phyloP scores from a whole-genome alignment of 2,888 invertebrate genomes.

The Ormyrus nitidulus region DNA sequence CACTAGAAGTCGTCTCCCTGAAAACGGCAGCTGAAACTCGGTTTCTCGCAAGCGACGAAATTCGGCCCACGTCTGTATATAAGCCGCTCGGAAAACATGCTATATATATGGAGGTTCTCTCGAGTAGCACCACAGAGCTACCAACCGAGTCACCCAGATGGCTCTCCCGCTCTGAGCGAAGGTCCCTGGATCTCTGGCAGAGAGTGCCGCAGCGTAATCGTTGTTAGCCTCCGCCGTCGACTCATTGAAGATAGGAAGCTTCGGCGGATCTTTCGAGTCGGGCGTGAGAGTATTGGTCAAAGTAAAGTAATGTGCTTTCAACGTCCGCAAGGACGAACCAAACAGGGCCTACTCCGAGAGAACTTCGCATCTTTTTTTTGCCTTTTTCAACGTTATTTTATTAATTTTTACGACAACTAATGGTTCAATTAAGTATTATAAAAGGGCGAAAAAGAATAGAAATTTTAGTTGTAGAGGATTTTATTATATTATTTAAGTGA shows the following conservation, averaged over 20 bases:
- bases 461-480: too few species aligned
- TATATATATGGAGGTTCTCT: constrained; percentile 16
- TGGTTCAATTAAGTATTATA: background rate
- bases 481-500: too few species aligned
- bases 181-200: constrained; percentile 51
- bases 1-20: too few species aligned
- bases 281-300: constrained; percentile 47
- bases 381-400: background rate
- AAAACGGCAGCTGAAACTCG: too few species aligned
- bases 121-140: constrained; percentile 49
- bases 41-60: constrained; percentile 39
- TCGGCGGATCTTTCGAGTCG: constrained; percentile 35
- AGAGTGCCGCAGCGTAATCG: constrained; percentile 44
- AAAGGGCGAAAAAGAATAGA: too few species aligned
- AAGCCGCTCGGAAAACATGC: background rate
- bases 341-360: constrained; percentile 53
- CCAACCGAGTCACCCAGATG: constrained; percentile 16
- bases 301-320: constrained; percentile 38
- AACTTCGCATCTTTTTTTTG: constrained; percentile 22
- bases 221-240: constrained; percentile 45
- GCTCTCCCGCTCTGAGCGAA: constrained; percentile 47
- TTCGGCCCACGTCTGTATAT: constrained; percentile 25
- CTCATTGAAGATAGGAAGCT: constrained; percentile 29
- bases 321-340: constrained; percentile 15
- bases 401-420: too few species aligned